These are phyloP conservation scores for Armadillidium nasatum DNA, from an alignment of 1,140 invertebrate genomes.

Conservation along the genomic window DNA sequence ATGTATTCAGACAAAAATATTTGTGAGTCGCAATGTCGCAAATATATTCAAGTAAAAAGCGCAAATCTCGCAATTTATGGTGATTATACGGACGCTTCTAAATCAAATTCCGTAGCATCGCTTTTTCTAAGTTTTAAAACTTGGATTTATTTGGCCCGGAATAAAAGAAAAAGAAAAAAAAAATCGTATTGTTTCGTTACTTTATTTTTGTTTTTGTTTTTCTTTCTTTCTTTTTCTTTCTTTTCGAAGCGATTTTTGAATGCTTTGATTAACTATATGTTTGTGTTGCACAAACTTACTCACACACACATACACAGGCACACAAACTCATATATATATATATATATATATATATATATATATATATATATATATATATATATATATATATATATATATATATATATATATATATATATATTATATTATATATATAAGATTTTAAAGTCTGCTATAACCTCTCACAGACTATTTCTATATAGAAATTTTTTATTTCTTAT, in stretches of 20 bases:
- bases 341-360: no score
- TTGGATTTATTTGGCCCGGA: neutral
- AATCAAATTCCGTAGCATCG: neutral
- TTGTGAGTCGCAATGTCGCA: neutral
- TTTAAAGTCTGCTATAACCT: no score
- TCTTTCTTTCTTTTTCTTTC: no score
- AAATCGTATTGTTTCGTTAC: no score
- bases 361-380: no score
- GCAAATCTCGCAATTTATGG: constrained; percentile 4
- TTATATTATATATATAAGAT: no score
- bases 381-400: no score
- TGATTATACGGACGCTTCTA: neutral
- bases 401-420: no score
- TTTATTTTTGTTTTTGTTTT: no score
- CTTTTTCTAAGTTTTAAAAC: neutral
- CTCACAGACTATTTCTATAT: no score
- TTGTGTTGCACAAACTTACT: neutral
- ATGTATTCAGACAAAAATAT: constrained; percentile 6
- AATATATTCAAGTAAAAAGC: neutral
- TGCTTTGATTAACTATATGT: neutral
- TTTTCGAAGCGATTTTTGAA: neutral
- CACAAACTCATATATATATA: neutral
- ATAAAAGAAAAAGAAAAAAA: neutral
- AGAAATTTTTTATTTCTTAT: no score
- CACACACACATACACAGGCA: neutral